A percentile compares a stretch with the other conserved stretches of the same genome.
phyloP scores from a whole-genome alignment of 2,113 vertebrate species.

The Vidua macroura region DNA sequence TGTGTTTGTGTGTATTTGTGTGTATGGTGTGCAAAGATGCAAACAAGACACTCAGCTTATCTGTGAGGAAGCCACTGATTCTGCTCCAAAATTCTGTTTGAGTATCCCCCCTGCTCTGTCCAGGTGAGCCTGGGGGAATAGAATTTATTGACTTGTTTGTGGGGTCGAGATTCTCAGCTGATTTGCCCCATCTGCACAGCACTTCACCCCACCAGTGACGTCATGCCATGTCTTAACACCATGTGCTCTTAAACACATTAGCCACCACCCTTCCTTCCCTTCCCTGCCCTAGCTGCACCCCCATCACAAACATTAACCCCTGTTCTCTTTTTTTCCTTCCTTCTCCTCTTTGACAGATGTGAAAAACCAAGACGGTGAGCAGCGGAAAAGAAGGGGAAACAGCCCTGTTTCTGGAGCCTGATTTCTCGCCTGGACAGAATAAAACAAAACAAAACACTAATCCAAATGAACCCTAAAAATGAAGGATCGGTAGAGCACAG shows the following conservation, averaged over 20 bases:
- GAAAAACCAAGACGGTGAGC: slow-evolving; percentile 97
- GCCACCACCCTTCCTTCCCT: slow-evolving; percentile 16
- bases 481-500: slow-evolving; percentile 95
- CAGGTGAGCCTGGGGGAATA: background rate
- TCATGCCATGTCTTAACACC: slow-evolving; percentile 47
- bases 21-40: slow-evolving; percentile 1
- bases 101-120: background rate
- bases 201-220: slow-evolving; percentile 54
- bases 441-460: slow-evolving; percentile 70
- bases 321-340: background rate
- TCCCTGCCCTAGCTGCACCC: background rate
- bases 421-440: slow-evolving; percentile 74
- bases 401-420: slow-evolving; percentile 77
- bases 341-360: slow-evolving; percentile 79
- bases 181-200: slow-evolving; percentile 13
- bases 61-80: background rate
- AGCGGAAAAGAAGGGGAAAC: slow-evolving; percentile 73
- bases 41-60: background rate
- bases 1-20: background rate
- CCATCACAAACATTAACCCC: slow-evolving; percentile 32
- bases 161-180: background rate
- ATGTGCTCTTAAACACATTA: slow-evolving; percentile 38
- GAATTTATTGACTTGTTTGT: background rate
- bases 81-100: slow-evolving; percentile 1
- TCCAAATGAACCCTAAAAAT: slow-evolving; percentile 82